These are phyloP conservation scores for Tokudaia muenninki DNA, from an alignment of 2,797 vertebrate genomes.

Conservation along the genomic window DNA sequence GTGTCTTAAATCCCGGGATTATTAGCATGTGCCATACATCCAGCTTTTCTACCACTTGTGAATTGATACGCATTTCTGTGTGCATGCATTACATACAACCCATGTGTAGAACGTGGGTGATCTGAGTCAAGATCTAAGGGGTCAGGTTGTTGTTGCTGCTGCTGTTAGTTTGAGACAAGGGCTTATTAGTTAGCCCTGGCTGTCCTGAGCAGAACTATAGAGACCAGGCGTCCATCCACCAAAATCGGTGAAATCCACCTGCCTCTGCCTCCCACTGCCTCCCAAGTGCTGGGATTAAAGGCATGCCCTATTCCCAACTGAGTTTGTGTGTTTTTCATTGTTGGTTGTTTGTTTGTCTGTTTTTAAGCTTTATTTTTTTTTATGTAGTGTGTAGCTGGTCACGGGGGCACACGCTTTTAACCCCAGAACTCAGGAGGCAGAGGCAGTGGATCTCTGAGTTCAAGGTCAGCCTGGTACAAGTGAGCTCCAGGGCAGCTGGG, in stretches of 20 bases:
- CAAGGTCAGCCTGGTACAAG: neutral
- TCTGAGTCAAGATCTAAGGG: constrained; percentile 25
- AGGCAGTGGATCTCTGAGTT: neutral
- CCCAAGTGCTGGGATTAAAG: neutral
- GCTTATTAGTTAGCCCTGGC: neutral
- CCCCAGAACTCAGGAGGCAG: neutral
- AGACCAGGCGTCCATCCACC: neutral
- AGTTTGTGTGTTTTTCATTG: neutral
- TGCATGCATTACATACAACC: neutral
- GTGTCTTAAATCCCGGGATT: neutral
- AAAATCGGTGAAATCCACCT: neutral
- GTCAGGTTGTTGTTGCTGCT: neutral
- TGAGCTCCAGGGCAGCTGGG: neutral
- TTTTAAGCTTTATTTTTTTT: neutral
- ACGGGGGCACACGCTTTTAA: neutral
- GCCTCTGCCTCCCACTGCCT: neutral
- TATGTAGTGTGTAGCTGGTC: neutral
- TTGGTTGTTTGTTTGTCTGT: neutral
- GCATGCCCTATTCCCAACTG: neutral
- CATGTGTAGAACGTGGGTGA: neutral
- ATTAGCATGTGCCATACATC: neutral
- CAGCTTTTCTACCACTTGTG: neutral
- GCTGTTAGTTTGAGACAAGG: neutral
- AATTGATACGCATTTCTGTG: neutral
- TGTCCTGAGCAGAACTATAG: neutral